A percentile compares a stretch with the other conserved stretches of the same genome.
Evolutionary conservation across 2,888 invertebrate species (phyloP).

Genomic region (Tinea semifulvella): DNA sequence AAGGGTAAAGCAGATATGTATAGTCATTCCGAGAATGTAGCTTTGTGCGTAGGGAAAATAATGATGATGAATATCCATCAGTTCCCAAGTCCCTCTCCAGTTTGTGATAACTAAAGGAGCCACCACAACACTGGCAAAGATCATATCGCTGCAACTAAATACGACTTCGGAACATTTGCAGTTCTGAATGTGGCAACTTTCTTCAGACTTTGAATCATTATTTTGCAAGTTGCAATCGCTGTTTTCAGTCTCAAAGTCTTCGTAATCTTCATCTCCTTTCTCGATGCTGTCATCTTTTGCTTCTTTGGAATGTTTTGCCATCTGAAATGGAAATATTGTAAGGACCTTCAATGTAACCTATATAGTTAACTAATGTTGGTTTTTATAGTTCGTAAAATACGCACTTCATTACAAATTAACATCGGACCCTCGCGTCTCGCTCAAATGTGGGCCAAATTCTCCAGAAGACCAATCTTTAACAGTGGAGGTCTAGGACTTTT

Average conservation of each 20-base stretch:
- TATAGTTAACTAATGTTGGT: no score
- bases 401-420: no score
- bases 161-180: constrained; percentile 31
- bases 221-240: constrained; percentile 14
- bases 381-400: no score
- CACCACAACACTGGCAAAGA: constrained; percentile 55
- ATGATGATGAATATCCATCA: constrained; percentile 76
- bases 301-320: constrained; percentile 35
- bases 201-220: neutral
- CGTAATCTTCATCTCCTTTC: constrained; percentile 22
- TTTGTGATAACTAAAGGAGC: constrained; percentile 84
- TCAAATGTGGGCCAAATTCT: no score
- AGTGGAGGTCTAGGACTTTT: no score
- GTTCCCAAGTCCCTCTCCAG: constrained; percentile 86
- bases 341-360: no score
- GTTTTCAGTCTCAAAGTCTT: constrained; percentile 19
- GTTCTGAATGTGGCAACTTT: constrained; percentile 15
- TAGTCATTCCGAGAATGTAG: constrained; percentile 56
- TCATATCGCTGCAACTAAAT: constrained; percentile 35
- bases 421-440: no score
- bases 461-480: no score
- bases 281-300: constrained; percentile 22
- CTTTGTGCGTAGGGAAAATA: constrained; percentile 61
- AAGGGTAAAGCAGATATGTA: constrained; percentile 66
- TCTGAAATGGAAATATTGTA: no score